Conservation (phyloP, 2,888 invertebrate species). For the Zygothrica quintamaculata region DNA sequence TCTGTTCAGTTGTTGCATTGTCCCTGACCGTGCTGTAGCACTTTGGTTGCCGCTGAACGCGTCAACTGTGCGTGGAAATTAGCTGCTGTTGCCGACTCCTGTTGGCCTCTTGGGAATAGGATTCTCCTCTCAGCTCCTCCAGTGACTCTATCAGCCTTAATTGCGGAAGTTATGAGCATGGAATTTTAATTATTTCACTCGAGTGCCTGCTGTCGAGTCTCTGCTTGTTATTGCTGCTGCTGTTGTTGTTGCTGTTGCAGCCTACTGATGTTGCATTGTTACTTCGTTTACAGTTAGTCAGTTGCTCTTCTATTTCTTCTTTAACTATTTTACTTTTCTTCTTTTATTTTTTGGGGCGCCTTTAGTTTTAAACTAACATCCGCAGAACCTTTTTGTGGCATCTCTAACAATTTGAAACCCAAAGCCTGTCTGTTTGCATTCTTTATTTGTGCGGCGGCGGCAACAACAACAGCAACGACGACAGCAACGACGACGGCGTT, state of each 20-base stretch:
- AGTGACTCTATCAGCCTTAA: constrained; percentile 62
- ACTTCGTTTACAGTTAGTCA: constrained; percentile 66
- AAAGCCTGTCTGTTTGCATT: constrained; percentile 64
- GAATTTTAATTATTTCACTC: constrained; percentile 81
- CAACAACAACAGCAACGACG: constrained; percentile 12
- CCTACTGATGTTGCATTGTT: constrained; percentile 55
- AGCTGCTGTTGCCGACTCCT: constrained; percentile 70
- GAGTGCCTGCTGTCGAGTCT: constrained; percentile 38
- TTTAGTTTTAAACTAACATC: constrained; percentile 64
- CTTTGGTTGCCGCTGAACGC: constrained; percentile 40
- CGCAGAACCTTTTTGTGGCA: constrained; percentile 58
- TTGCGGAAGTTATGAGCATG: constrained; percentile 80
- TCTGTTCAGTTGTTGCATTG: constrained; percentile 6
- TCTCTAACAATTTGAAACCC: constrained; percentile 12
- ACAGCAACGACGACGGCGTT: constrained; percentile 11
- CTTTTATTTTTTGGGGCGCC: constrained; percentile 36
- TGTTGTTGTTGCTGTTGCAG: constrained; percentile 12
- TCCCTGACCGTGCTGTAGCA: constrained; percentile 6
- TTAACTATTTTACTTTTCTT: neutral
- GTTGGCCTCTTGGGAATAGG: constrained; percentile 38
- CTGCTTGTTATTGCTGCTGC: neutral
- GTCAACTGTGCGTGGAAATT: constrained; percentile 80
- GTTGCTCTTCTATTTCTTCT: constrained; percentile 4
- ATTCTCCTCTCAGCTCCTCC: constrained; percentile 27
- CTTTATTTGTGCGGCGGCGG: constrained; percentile 43